Conservation (phyloP, 2,888 invertebrate species). For the Chloromyia formosa region DNA sequence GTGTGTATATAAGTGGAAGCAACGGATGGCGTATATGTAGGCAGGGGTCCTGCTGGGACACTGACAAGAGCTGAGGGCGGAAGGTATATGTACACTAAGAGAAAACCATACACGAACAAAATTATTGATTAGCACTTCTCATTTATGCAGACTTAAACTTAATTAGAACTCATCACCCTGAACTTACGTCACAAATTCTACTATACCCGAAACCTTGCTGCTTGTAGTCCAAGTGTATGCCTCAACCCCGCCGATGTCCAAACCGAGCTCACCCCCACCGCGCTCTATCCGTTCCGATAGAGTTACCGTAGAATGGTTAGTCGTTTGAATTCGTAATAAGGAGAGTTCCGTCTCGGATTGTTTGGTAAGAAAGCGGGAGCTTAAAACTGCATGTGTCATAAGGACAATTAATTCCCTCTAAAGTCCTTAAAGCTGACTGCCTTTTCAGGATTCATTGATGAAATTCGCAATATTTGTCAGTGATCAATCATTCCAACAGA, state of each 20-base stretch:
- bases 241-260: background rate
- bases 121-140: conserved; percentile 51
- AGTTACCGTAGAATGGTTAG: background rate
- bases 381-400: too few relatives aligned
- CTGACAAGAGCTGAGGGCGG: background rate
- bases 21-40: background rate
- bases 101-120: conserved; percentile 48
- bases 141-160: conserved; percentile 51
- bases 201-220: conserved; percentile 33
- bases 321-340: too few relatives aligned
- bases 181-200: conserved; percentile 47
- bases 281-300: background rate
- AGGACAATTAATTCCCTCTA: too few relatives aligned
- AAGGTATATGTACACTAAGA: conserved; percentile 23
- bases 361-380: too few relatives aligned
- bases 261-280: background rate
- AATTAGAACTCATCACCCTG: conserved; percentile 51
- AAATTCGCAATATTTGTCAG: too few relatives aligned
- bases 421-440: background rate
- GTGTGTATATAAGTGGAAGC: conserved; percentile 27
- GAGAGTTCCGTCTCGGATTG: too few relatives aligned
- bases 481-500: too few relatives aligned
- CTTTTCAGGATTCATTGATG: too few relatives aligned
- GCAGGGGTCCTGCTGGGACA: conserved; percentile 1
- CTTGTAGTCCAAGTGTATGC: conserved; percentile 19